Conservation (phyloP, 2,113 vertebrate genomes). For the Chaetops frenatus region DNA sequence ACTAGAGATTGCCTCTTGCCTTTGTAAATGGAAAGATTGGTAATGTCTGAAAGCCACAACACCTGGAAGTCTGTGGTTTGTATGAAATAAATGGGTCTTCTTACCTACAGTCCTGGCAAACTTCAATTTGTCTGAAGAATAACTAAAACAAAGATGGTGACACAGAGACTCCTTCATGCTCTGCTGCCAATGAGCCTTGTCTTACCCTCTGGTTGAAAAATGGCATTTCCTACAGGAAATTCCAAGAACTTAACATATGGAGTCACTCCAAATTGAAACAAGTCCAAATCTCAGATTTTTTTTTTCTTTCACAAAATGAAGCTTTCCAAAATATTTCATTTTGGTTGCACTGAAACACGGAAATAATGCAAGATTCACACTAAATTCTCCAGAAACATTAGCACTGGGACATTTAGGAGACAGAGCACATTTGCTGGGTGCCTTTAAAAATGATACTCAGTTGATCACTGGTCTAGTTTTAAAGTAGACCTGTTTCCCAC, state of each 20-base stretch:
- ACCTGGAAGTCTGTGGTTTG: not conserved
- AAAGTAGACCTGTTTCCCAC: not conserved
- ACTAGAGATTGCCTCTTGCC: not conserved
- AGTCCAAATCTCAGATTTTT: not conserved
- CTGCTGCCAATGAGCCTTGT: not conserved
- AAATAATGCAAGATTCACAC: not conserved
- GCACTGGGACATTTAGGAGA: not conserved
- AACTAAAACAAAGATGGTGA: conserved; percentile 46
- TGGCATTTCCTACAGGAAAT: conserved; percentile 49
- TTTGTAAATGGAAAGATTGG: not conserved
- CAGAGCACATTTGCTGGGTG: not conserved
- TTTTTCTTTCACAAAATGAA: not conserved
- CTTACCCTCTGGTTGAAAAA: conserved; percentile 38
- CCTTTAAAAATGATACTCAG: not conserved
- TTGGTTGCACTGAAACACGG: not conserved
- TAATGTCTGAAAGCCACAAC: not conserved
- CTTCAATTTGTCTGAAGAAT: conserved; percentile 7
- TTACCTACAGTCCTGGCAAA: not conserved
- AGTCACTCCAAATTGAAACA: conserved; percentile 20
- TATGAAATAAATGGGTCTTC: not conserved
- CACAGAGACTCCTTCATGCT: conserved; percentile 16
- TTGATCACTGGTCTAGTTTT: not conserved
- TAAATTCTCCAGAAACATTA: not conserved
- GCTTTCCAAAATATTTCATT: not conserved
- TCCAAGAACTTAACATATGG: conserved; percentile 17